phyloP scores from a whole-genome alignment of 2,113 vertebrate species.

The Sphyrna mokarran region DNA sequence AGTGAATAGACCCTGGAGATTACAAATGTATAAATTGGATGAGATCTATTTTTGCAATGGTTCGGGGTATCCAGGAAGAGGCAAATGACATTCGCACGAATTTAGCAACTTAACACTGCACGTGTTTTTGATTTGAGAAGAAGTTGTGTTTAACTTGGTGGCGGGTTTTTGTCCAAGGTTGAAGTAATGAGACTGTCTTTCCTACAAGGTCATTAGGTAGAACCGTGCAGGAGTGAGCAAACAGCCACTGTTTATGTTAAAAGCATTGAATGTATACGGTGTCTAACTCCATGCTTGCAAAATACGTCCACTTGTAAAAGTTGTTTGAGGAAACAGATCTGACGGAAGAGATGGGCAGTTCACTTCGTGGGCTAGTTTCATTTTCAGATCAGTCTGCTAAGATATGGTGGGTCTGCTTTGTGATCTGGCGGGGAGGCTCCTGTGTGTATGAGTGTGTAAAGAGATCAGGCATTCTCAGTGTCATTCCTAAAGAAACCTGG shows the following conservation, averaged over 20 bases:
- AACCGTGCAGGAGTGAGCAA: background rate
- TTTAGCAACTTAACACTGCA: background rate
- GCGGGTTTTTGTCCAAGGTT: background rate
- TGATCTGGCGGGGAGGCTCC: background rate
- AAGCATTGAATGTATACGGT: background rate
- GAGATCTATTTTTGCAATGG: background rate
- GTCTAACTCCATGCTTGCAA: background rate
- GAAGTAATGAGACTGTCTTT: background rate
- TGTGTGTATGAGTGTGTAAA: background rate
- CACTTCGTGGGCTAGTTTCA: background rate
- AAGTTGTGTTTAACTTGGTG: too few relatives aligned
- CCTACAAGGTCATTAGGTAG: constrained; percentile 6
- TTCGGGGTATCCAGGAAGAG: background rate
- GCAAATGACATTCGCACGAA: background rate
- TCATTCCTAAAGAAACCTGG: background rate
- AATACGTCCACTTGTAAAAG: background rate
- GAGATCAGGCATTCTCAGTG: background rate
- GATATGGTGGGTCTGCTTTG: background rate
- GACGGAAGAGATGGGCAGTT: background rate
- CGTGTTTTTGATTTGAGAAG: background rate
- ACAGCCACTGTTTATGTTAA: background rate
- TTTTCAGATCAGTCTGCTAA: background rate
- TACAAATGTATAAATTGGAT: background rate
- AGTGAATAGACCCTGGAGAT: background rate
- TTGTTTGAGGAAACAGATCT: background rate